Conservation (phyloP, 2,797 vertebrate genomes). For the Pseudomugil tenellus region DNA sequence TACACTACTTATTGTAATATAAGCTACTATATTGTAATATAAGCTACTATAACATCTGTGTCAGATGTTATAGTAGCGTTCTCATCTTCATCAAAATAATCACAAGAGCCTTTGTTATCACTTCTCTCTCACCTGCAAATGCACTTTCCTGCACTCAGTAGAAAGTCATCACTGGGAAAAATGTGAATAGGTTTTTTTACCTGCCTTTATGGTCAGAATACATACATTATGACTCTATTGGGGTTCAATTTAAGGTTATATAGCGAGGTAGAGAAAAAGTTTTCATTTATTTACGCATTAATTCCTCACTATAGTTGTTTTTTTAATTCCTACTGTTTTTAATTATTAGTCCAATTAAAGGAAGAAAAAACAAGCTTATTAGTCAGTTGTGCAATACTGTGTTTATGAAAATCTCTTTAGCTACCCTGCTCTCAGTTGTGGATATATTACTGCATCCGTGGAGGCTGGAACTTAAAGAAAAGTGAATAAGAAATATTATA, state of each 20-base stretch:
- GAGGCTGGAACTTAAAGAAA: neutral
- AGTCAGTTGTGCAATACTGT: neutral
- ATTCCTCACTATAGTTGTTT: neutral
- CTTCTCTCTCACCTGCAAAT: slow-evolving; percentile 1
- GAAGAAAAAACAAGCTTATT: neutral
- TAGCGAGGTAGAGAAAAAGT: too few relatives aligned
- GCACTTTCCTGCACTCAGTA: neutral
- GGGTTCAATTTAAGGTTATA: too few relatives aligned
- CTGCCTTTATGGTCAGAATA: neutral
- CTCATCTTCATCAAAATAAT: neutral
- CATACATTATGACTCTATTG: neutral
- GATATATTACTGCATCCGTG: neutral
- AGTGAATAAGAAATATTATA: too few relatives aligned
- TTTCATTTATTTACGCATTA: neutral
- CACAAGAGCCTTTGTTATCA: neutral
- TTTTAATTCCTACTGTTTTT: neutral
- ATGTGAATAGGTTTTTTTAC: too few relatives aligned
- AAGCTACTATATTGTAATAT: neutral
- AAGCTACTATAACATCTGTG: too few relatives aligned
- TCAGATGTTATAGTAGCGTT: neutral
- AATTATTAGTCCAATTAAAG: neutral
- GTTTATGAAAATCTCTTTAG: neutral
- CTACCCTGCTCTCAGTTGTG: neutral
- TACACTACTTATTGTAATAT: neutral
- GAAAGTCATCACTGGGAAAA: neutral